phyloP scores from a whole-genome alignment of 2,113 vertebrate species.

The Microtus richardsoni region DNA sequence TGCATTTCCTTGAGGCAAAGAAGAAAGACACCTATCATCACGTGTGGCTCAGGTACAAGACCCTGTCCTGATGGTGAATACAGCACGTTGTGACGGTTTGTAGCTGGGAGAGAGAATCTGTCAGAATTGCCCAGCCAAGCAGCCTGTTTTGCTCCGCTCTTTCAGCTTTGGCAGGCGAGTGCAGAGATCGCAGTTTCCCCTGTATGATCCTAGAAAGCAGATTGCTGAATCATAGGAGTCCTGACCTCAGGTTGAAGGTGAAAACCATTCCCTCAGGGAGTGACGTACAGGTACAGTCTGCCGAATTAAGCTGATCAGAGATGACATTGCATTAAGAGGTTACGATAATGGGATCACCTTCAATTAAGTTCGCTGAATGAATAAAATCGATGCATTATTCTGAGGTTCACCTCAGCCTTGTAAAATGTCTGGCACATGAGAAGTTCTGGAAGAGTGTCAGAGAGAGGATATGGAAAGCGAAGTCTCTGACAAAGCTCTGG shows the following conservation, averaged over 20 bases:
- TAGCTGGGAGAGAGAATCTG: neutral
- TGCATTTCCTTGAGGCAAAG: neutral
- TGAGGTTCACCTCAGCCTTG: slow-evolving; percentile 57
- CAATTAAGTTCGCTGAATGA: slow-evolving; percentile 71
- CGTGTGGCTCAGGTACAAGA: neutral
- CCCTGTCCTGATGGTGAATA: neutral
- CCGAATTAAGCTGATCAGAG: slow-evolving; percentile 66
- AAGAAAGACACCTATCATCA: neutral
- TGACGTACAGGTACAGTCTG: neutral
- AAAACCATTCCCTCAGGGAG: slow-evolving; percentile 62
- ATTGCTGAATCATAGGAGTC: slow-evolving; percentile 66
- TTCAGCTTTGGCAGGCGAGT: neutral
- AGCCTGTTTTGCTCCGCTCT: neutral
- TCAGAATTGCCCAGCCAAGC: neutral
- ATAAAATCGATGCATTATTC: slow-evolving; percentile 70
- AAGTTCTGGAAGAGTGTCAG: slow-evolving; percentile 53
- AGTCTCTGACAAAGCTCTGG: slow-evolving; percentile 13
- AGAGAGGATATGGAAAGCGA: slow-evolving; percentile 6
- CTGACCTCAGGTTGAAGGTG: slow-evolving; percentile 66
- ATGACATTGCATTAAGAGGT: slow-evolving; percentile 68
- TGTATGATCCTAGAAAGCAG: neutral
- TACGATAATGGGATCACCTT: slow-evolving; percentile 67
- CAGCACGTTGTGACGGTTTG: neutral
- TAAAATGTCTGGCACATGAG: slow-evolving; percentile 52
- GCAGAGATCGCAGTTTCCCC: neutral